Base-by-base conservation (phyloP, 2,888 invertebrate genomes). In the Agrochola macilenta region DNA sequence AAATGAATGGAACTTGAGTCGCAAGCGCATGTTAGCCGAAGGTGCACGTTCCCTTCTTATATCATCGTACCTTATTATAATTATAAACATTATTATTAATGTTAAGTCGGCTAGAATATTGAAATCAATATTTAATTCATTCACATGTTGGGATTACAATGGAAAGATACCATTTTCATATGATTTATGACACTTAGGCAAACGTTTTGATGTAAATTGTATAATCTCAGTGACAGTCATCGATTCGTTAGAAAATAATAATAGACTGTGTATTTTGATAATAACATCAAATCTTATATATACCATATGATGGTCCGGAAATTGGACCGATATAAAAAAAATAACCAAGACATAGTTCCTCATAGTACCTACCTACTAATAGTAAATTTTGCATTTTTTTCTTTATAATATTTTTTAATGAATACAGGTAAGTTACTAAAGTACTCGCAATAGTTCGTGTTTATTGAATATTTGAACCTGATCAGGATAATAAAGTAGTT, bases 361-460 rank as follows among this genome's bases (percentile, higher is more conserved):
- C 94, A 95, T 96, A 96, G 96, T 96, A 96, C 96, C 96, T 96
- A 96, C 96, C 96, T 96, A 96, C 95, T 95, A 94, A 95, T 95
- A 96, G 95, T 95, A 96, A 95, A 95, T 95, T 95, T 93, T 96
- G 96, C 96, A 96, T 96, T 96, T 92, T 91, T 87, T 87, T 95
- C 93, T 95, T 95, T 93, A 93, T 93, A 92, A 93, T 93, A 91
- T 93, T 94, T 94, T 94, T 94, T 94, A 93, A 89, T 94, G 95
- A 94, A 91, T 93, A 93, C 95, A 93, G 74, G 92, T 96, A 96
- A 96, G 95, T 94, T 95, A 95, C 94, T 93, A 90, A 93, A 93
- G 92, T 95, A 95, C 92, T 94, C 93, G 93, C 93, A 92, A 92
- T 93, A 93, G 91, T 92, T 91, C 84, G 89, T 89, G 87, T 88